Conservation (phyloP, 2,888 invertebrate species). For the Harpalus rubripes region DNA sequence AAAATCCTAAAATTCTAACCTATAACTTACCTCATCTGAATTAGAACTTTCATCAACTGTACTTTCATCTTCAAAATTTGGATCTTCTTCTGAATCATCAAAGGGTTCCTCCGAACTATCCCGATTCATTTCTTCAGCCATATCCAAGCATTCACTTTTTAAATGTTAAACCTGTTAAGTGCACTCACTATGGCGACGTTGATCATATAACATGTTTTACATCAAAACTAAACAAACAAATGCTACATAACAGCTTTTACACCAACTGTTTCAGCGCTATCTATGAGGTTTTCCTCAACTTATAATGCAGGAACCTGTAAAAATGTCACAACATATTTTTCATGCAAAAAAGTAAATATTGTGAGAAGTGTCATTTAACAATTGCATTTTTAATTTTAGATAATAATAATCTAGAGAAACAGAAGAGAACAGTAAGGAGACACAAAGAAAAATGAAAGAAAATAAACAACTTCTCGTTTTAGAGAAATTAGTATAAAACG, state of each 20-base stretch:
- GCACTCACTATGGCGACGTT: not conserved
- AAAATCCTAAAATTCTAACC: not conserved
- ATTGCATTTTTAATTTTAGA: not conserved
- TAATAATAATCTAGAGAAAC: not conserved
- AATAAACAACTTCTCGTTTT: not conserved
- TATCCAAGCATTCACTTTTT: not conserved
- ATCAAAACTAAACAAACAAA: conserved; percentile 4
- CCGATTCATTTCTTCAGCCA: not conserved
- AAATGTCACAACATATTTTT: not conserved
- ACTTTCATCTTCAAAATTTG: conserved; percentile 3
- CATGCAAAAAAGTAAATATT: not conserved
- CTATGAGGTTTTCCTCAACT: not conserved
- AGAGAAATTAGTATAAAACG: not conserved
- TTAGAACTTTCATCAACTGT: not conserved
- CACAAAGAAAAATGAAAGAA: not conserved
- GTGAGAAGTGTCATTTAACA: not conserved
- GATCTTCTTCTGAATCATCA: not conserved
- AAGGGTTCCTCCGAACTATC: not conserved
- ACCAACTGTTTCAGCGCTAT: conserved; percentile 5
- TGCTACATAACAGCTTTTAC: not conserved
- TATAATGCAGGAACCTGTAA: conserved; percentile 4
- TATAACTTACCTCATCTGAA: not conserved
- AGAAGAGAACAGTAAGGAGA: not conserved
- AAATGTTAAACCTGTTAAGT: not conserved
- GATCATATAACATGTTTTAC: conserved; percentile 4